These are phyloP conservation scores for Coendou prehensilis DNA, from an alignment of 2,797 vertebrate species.

Conservation along the genomic window DNA sequence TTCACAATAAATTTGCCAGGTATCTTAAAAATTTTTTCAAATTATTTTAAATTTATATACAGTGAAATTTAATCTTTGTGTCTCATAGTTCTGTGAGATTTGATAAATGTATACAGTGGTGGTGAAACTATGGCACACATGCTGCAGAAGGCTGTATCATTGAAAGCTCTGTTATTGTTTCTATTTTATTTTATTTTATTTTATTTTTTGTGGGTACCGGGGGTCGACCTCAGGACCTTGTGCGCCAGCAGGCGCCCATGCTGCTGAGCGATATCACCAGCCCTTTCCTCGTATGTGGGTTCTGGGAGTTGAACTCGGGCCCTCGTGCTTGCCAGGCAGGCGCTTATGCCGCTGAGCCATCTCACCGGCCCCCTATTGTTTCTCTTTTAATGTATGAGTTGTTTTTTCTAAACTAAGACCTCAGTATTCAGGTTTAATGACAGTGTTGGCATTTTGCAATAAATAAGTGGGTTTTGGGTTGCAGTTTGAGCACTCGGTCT, in stretches of 20 bases:
- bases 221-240: no score
- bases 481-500: neutral
- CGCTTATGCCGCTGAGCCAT: no score
- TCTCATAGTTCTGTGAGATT: neutral
- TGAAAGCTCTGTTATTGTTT: neutral
- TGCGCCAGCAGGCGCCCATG: no score
- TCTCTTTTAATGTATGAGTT: neutral
- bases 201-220: no score
- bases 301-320: no score
- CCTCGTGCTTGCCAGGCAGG: no score
- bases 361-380: no score
- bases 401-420: neutral
- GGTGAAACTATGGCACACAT: neutral
- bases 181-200: no score
- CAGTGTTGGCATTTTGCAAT: neutral
- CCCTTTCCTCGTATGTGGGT: no score
- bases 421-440: neutral
- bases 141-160: no score
- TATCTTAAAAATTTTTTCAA: neutral
- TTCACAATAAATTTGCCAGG: neutral
- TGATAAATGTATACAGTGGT: neutral
- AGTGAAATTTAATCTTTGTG: slow-evolving; percentile 41
- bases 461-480: neutral
- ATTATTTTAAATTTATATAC: slow-evolving; percentile 18
- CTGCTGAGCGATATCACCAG: no score